Conservation (phyloP, 2,797 vertebrate species). For the Prionace glauca region DNA sequence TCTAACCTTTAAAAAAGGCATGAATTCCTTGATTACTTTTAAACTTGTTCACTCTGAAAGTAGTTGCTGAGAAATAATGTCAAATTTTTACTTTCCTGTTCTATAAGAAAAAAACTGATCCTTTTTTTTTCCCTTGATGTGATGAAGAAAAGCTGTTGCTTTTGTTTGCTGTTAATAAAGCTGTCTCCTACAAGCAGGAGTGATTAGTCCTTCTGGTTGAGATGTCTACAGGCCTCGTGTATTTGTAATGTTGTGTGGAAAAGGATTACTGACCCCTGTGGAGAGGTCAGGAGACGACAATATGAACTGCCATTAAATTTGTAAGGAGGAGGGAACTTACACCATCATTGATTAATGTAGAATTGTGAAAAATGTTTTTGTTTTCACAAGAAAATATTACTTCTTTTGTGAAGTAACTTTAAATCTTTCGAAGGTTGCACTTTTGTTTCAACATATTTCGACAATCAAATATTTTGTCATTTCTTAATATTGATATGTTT, state of each 20-base stretch:
- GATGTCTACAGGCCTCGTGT: constrained; percentile 55
- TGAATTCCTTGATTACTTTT: neutral
- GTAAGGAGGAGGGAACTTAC: constrained; percentile 39
- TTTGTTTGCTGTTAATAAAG: constrained; percentile 62
- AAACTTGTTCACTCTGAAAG: neutral
- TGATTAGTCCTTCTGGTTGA: constrained; percentile 46
- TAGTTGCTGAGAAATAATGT: neutral
- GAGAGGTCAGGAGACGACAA: constrained; percentile 54
- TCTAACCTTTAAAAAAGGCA: neutral
- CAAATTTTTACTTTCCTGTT: neutral
- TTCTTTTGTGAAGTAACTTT: constrained; percentile 37
- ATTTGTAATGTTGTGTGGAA: constrained; percentile 58
- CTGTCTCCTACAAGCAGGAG: constrained; percentile 57
- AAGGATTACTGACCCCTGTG: constrained; percentile 62
- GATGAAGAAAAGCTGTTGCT: constrained; percentile 52
- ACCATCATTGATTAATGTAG: constrained; percentile 42
- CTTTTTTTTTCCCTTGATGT: neutral
- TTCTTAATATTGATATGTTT: neutral
- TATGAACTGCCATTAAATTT: constrained; percentile 45
- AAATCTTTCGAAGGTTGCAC: neutral
- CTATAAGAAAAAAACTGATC: neutral
- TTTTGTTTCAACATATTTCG: neutral
- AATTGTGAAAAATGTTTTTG: constrained; percentile 38
- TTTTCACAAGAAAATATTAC: constrained; percentile 41
- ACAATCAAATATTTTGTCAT: neutral